These are phyloP conservation scores for Diadophis punctatus DNA, from an alignment of 2,113 vertebrate genomes.

Conservation along the genomic window DNA sequence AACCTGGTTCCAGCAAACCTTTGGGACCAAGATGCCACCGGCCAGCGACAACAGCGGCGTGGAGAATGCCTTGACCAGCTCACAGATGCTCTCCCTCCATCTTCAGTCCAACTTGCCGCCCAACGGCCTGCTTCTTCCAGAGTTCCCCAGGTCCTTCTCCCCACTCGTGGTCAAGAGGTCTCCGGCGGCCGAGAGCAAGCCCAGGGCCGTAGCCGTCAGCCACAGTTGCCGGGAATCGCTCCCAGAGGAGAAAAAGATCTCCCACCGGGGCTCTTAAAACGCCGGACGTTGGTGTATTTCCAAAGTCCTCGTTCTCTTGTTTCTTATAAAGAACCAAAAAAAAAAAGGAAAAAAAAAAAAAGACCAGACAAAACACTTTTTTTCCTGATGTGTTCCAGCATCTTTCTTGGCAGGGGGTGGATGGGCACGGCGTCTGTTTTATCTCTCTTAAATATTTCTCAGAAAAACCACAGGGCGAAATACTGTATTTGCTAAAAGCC, in stretches of 20 bases:
- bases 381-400: neutral
- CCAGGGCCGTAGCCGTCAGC: fast-evolving
- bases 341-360: neutral
- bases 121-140: neutral
- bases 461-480: neutral
- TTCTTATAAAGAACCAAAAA: conserved; percentile 13
- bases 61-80: neutral
- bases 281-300: neutral
- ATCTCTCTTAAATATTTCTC: neutral
- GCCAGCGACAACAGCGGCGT: neutral
- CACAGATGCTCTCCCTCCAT: conserved; percentile 1
- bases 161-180: neutral
- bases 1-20: neutral
- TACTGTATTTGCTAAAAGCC: neutral
- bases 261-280: conserved; percentile 6
- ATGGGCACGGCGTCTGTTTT: neutral
- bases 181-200: neutral
- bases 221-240: neutral
- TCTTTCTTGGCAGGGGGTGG: neutral
- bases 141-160: neutral
- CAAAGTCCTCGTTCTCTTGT: neutral
- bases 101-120: conserved; percentile 6
- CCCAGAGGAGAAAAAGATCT: neutral
- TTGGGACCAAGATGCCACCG: neutral
- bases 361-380: neutral